These are phyloP conservation scores for Sipha flava DNA, from an alignment of 1,140 invertebrate genomes.

Conservation along the genomic window DNA sequence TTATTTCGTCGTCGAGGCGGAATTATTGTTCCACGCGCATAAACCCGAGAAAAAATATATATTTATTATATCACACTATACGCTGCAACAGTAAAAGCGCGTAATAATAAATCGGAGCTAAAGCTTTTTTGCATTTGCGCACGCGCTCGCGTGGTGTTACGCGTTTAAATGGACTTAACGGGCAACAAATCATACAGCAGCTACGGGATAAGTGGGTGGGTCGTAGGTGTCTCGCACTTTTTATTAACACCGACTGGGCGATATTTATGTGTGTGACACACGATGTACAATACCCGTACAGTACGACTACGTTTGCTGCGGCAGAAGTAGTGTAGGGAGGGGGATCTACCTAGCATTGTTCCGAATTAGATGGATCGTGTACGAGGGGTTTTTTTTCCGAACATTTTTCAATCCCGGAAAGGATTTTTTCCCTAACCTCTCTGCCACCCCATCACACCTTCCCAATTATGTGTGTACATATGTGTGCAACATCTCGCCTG, in stretches of 20 bases:
- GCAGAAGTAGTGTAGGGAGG: background rate
- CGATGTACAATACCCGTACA: too few species aligned
- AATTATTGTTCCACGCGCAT: background rate
- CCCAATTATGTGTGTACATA: too few species aligned
- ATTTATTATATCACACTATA: background rate
- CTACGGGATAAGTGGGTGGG: too few species aligned
- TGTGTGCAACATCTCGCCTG: too few species aligned
- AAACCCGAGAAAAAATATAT: background rate
- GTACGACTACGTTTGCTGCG: background rate
- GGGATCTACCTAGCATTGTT: too few species aligned
- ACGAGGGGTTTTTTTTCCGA: too few species aligned
- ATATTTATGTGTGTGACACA: background rate
- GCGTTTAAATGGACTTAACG: slow-evolving; percentile 20
- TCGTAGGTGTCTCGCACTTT: too few species aligned
- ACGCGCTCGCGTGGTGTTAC: background rate
- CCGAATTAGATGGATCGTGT: too few species aligned
- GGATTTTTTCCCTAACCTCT: too few species aligned
- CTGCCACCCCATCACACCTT: too few species aligned
- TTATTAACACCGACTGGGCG: background rate
- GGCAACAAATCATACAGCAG: slow-evolving; percentile 23
- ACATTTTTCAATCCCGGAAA: too few species aligned
- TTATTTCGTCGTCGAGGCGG: background rate
- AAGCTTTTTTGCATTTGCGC: background rate
- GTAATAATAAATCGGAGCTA: slow-evolving; percentile 1
- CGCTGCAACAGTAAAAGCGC: too few species aligned